These are phyloP conservation scores for Eulemur albifrons DNA, from an alignment of 2,797 vertebrate species.

Conservation along the genomic window DNA sequence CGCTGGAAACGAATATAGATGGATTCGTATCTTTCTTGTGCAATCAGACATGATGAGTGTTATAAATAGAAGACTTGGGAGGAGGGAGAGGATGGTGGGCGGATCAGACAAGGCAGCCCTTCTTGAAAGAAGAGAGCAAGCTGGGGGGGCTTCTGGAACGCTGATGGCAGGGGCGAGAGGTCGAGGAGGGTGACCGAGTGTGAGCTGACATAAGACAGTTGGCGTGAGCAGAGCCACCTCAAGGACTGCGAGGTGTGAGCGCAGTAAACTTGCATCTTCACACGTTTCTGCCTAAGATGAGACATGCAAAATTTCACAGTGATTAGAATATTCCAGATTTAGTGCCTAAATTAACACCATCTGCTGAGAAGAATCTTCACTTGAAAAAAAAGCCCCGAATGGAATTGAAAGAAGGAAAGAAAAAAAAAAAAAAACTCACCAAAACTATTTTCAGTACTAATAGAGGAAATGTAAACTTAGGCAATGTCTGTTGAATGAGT, in stretches of 20 bases:
- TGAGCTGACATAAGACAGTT: not conserved
- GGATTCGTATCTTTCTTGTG: rapidly evolving
- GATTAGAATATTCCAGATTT: slow-evolving; percentile 45
- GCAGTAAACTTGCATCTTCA: not conserved
- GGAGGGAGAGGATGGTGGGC: not conserved
- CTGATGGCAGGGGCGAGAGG: not conserved
- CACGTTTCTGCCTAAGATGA: slow-evolving; percentile 22
- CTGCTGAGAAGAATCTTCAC: not conserved
- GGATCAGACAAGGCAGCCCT: not conserved
- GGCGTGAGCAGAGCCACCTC: not conserved
- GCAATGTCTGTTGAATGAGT: not conserved
- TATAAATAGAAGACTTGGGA: not conserved
- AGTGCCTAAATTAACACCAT: slow-evolving; percentile 60
- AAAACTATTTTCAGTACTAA: not conserved
- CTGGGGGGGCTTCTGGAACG: not conserved
- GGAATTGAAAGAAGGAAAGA: not conserved
- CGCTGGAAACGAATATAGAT: rapidly evolving
- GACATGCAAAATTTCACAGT: slow-evolving; percentile 39
- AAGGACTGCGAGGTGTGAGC: not conserved
- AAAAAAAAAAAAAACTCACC: not conserved
- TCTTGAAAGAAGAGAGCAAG: not conserved
- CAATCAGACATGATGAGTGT: too few relatives aligned
- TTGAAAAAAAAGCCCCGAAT: not conserved
- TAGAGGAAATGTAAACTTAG: not conserved
- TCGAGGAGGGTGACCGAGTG: not conserved